Percentiles rank a stretch among this genome's conserved stretches.
phyloP scores from a whole-genome alignment of 2,888 invertebrate genomes.

The Drosophila flavopinicola region DNA sequence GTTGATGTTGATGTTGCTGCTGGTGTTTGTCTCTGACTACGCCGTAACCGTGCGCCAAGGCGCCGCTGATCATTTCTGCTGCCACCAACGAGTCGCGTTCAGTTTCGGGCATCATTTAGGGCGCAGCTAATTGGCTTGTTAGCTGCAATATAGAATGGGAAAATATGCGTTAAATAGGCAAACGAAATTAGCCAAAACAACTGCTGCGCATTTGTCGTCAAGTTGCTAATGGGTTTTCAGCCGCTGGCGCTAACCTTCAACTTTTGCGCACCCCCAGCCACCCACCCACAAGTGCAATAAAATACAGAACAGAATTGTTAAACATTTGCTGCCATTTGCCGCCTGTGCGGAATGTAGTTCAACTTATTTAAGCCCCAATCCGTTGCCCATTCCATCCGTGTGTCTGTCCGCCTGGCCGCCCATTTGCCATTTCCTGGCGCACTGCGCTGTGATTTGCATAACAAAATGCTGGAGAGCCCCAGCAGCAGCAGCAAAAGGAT shows the following conservation, averaged over 20 bases:
- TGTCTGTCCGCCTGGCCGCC: constrained; percentile 16
- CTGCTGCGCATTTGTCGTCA: constrained; percentile 60
- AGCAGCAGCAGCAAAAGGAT: constrained; percentile 43
- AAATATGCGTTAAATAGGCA: constrained; percentile 28
- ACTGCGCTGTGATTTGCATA: constrained; percentile 77
- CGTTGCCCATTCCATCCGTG: not conserved
- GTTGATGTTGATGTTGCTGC: constrained; percentile 44
- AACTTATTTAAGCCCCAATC: constrained; percentile 66
- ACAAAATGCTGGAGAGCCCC: constrained; percentile 69
- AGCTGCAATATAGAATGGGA: constrained; percentile 40
- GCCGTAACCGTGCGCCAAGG: constrained; percentile 79
- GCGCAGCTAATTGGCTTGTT: constrained; percentile 50
- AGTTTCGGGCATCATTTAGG: constrained; percentile 84
- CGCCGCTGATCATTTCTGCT: constrained; percentile 83
- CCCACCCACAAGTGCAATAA: constrained; percentile 61
- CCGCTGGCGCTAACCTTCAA: constrained; percentile 31
- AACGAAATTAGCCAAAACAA: constrained; percentile 54
- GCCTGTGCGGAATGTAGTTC: constrained; percentile 64
- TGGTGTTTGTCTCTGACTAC: constrained; percentile 67
- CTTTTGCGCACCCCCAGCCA: constrained; percentile 16
- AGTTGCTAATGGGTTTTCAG: constrained; percentile 49
- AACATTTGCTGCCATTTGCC: constrained; percentile 42
- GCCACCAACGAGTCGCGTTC: constrained; percentile 81
- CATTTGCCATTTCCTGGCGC: constrained; percentile 72
- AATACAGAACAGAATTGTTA: constrained; percentile 57